Percentiles rank a stretch among this genome's conserved stretches.
These are phyloP conservation scores for Cardiocondyla obscurior DNA, from an alignment of 1,140 invertebrate species.

Conservation along the genomic window DNA sequence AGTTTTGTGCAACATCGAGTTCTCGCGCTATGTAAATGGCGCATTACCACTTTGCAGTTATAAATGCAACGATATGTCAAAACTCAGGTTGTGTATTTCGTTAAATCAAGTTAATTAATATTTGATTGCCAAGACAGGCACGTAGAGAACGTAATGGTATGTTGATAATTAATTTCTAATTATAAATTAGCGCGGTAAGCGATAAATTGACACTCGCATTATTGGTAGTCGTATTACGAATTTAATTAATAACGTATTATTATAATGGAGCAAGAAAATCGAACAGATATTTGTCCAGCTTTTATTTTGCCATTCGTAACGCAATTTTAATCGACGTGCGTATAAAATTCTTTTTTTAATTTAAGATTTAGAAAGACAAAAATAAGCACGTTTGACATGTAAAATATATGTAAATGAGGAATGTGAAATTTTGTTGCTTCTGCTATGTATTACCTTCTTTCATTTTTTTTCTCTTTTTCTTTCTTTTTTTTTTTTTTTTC, in stretches of 20 bases:
- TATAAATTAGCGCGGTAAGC: conserved; percentile 13
- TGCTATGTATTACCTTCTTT: not conserved
- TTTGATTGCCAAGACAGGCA: not conserved
- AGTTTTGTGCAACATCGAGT: not conserved
- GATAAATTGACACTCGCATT: conserved; percentile 25
- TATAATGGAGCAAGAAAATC: not conserved
- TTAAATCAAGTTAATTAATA: conserved; percentile 35
- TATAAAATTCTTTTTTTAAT: too few relatives aligned
- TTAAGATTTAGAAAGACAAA: not conserved
- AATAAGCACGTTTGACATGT: not conserved
- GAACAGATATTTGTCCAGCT: not conserved
- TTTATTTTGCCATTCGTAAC: not conserved
- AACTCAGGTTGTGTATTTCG: not conserved
- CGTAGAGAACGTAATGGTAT: not conserved
- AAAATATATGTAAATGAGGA: not conserved
- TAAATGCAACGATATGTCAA: not conserved
- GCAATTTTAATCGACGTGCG: not conserved
- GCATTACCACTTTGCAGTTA: not conserved
- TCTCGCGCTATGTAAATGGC: not conserved
- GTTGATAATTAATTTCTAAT: conserved; percentile 39
- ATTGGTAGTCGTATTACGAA: conserved; percentile 15
- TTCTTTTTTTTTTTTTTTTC: too few relatives aligned
- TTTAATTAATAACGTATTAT: conserved; percentile 13
- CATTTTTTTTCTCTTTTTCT: too few relatives aligned
- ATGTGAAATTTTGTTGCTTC: not conserved